Evolutionary conservation across 2,888 invertebrate species (phyloP), one percentile per base, ranked within the genome.

Genomic region (Hedya salicella): DNA sequence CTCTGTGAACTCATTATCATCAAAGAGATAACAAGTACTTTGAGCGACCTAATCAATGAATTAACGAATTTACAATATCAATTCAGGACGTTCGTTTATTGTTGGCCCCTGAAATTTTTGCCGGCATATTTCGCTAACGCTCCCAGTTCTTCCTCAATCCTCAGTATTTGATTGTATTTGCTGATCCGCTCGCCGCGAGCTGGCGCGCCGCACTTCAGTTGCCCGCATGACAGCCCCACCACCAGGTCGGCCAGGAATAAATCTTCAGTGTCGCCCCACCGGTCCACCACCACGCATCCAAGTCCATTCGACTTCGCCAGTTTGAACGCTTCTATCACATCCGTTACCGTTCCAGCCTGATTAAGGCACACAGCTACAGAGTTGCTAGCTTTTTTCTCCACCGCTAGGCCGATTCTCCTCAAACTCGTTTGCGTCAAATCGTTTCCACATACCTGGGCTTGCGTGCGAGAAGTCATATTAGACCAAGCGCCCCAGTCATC

Each of bases 401-500:
- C 95, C 17, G 98, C 99, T 60, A 95, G 95, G 79, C 96, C 94
- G 75, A 99, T 97, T 77, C 97, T 95, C 81, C 96, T 96, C 13
- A 97, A 95, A 83, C 97, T 98, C 21, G 95, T 95, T 64, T 99
- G 99, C 30, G 98, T 98, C 83, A 99, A 94, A 89, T 99, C 99
- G 85, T 99, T 99, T 69, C 98, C 98, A 61, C 96, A 95, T 77
- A 97, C 94, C 91, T 97, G 98, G 69, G 95, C 95, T 19, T 88
- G 83, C 13, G 96, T 95, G 59, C 94, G 94, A 46, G 93, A 89
- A 13, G 96, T 95, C 71, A 98, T 92, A 63, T 93, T 93, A 9
- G 95, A 94, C 98, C 98, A 99, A 19, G 98, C 98, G n/a, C 95
- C 95, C 99, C 99, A 99, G 83, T 99, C 98, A 83, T 99, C 99